phyloP scores from a whole-genome alignment of 2,888 invertebrate species.

The Dolomedes plantarius region DNA sequence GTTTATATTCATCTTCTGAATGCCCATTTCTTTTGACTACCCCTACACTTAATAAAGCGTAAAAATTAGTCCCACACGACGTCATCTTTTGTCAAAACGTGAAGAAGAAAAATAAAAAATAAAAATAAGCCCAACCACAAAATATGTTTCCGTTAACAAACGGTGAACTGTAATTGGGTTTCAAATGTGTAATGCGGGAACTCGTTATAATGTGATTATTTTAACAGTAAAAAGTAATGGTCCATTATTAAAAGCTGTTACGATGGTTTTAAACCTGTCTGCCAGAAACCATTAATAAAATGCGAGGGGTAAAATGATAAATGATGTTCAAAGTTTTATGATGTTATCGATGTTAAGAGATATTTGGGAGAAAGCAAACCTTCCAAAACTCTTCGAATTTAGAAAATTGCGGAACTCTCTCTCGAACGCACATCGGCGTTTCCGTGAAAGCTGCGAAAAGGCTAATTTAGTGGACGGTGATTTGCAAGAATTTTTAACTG shows the following conservation, averaged over 20 bases:
- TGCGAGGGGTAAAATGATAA: not conserved
- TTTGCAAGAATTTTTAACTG: no score
- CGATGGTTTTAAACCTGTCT: not conserved
- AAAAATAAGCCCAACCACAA: no score
- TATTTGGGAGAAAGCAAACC: not conserved
- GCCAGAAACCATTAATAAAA: not conserved
- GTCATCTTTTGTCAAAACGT: no score
- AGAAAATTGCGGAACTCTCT: not conserved
- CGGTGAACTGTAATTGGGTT: no score
- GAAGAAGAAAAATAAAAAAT: not conserved
- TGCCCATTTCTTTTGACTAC: no score
- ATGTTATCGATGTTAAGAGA: not conserved
- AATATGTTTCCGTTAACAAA: no score
- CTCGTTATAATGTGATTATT: not conserved
- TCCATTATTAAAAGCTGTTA: slow-evolving; percentile 3
- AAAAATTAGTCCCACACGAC: no score
- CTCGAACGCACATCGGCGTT: no score
- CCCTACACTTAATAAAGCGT: no score
- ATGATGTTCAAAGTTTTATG: not conserved
- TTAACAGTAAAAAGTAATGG: not conserved
- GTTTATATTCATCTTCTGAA: no score
- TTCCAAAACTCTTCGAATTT: not conserved
- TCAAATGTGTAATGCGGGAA: not conserved
- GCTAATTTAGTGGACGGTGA: no score
- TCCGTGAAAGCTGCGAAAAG: no score